These are phyloP conservation scores for Drosophila phalerata DNA, from an alignment of 2,888 invertebrate species.

Conservation along the genomic window DNA sequence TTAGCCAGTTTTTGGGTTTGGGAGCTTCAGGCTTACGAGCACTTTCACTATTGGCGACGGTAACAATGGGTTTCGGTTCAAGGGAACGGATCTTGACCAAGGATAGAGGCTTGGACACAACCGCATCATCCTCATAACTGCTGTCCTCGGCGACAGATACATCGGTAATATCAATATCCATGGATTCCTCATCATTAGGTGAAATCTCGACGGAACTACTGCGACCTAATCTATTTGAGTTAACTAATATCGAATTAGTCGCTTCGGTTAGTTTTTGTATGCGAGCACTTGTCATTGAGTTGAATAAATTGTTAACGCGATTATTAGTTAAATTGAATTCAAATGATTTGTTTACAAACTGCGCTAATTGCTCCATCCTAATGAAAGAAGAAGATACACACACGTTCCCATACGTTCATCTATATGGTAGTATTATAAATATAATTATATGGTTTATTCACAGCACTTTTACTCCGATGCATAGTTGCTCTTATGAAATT, in stretches of 20 bases:
- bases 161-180: slow-evolving; percentile 86
- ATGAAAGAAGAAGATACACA: slow-evolving; percentile 1
- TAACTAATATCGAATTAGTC: slow-evolving; percentile 55
- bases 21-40: slow-evolving; percentile 50
- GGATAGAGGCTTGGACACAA: slow-evolving; percentile 69
- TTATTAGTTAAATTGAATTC: slow-evolving; percentile 87
- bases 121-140: slow-evolving; percentile 46
- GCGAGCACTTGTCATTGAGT: slow-evolving; percentile 79
- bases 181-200: slow-evolving; percentile 84
- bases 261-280: slow-evolving; percentile 69
- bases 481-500: slow-evolving; percentile 70
- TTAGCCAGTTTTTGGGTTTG: slow-evolving; percentile 82
- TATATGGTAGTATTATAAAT: slow-evolving; percentile 15
- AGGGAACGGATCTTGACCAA: slow-evolving; percentile 70
- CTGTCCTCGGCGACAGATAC: slow-evolving; percentile 81
- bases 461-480: slow-evolving; percentile 55
- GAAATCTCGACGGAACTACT: slow-evolving; percentile 62
- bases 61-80: slow-evolving; percentile 44
- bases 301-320: slow-evolving; percentile 82
- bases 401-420: slow-evolving; percentile 14
- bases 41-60: slow-evolving; percentile 38
- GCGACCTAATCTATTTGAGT: slow-evolving; percentile 45
- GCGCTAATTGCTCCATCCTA: slow-evolving; percentile 94
- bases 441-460: slow-evolving; percentile 33
- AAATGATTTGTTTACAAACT: slow-evolving; percentile 95